Base-by-base conservation (phyloP, 2,797 vertebrate species). In the Schizopygopsis malacanthus region DNA sequence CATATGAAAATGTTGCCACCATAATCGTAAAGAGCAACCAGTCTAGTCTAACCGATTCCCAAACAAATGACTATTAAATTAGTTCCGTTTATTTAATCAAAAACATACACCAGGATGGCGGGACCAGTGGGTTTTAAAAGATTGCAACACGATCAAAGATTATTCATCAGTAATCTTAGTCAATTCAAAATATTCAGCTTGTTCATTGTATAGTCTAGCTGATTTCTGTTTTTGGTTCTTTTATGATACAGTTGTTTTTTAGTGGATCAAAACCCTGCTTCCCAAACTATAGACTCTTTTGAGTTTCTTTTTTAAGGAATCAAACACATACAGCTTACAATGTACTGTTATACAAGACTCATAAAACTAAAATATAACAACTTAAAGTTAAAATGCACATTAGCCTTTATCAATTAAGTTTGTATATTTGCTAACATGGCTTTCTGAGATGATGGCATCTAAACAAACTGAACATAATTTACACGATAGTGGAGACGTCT, bases 401-500 rank as follows among this genome's bases (percentile, higher is more conserved):
- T 25, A 13, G 11, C 2, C 33, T 33, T 33, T 33, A 33, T n/a
- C 37, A 2, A 37, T 33, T 11, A 4, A 63, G 20, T 33, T n/a
- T 63, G 4, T 11, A 80, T 18, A 80, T 80, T 28, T 63, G 28
- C 11, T 37, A 7, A 50, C 9, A 16, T 10, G n/a, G 15, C 22
- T 28, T 41, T 54, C 59, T n/a, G 10, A 41, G 39, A 13, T 65
- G 22, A 76, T 2, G 7, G 4, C 7, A 11, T 72, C 39, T 12
- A 72, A 77, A 50, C 28, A 83, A 63, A 67, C 41, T 33, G 20
- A 67, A 79, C 50, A 52, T 79, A 39, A 47, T 70, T 78, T 85
- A 39, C 54, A 79, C 47, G 20, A 43, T 25, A 43, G 83, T 69
- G n/a, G 25, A 69, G 71, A 70, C 59, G 63, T 79, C 65, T 3